phyloP scores from a whole-genome alignment of 2,113 vertebrate species.

The Chroicocephalus ridibundus region DNA sequence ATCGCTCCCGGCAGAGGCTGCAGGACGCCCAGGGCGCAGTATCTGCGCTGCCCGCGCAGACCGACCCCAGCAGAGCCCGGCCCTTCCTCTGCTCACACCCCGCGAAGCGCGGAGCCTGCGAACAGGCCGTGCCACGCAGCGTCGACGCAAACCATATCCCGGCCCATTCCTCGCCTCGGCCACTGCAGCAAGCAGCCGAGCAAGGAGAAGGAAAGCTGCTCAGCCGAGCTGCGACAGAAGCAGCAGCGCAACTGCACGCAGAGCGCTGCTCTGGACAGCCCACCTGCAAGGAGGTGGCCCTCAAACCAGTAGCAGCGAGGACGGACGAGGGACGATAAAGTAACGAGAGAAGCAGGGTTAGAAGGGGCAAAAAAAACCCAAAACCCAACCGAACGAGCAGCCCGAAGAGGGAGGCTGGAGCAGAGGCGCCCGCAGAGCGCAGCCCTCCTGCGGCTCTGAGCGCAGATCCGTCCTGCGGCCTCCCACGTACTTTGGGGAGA shows the following conservation, averaged over 20 bases:
- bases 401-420: not conserved
- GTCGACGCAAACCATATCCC: not conserved
- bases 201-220: not conserved
- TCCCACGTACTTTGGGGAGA: not conserved
- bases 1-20: not conserved
- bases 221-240: not conserved
- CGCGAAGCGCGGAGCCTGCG: not conserved
- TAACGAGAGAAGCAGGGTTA: not conserved
- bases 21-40: not conserved
- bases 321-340: not conserved
- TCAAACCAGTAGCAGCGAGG: not conserved
- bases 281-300: not conserved
- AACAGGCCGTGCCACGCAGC: not conserved
- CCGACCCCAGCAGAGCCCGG: not conserved
- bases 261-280: not conserved
- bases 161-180: not conserved
- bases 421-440: not conserved
- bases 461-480: not conserved
- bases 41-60: accelerated
- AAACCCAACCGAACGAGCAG: not conserved
- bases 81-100: not conserved
- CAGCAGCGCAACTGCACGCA: not conserved
- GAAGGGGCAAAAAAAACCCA: not conserved
- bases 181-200: not conserved
- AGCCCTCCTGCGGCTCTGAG: not conserved